Base-by-base conservation (phyloP, 1,140 invertebrate species). In the Drosophila parvula region DNA sequence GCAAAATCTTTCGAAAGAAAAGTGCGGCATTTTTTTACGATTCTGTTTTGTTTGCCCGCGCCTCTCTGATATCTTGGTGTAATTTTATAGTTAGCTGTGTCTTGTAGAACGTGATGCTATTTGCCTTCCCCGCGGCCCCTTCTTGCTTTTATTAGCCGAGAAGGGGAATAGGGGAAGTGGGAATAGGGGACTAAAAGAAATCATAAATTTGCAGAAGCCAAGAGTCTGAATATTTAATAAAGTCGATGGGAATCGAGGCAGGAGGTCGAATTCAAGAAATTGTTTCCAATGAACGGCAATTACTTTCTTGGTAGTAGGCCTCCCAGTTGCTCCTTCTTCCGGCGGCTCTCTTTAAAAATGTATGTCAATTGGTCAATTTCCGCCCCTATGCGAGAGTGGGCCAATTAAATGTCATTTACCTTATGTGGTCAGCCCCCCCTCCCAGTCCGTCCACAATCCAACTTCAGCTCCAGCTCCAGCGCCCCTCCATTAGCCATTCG, bases 301-400 rank as follows among this genome's bases (percentile, higher is more conserved):
- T 89, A 88, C 64, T 76, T 61, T 64, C 34, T 34, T 43, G 22
- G 22, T 22, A 40, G 14, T n/a, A 38, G 34, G 30, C 34, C 36
- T 22, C 30, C n/a, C 9, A 7, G 28, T 14, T 2, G 14, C 47
- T 44, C 27, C 47, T 30, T 30, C 47, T 53, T 41, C 60, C 40
- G 56, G 50, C 44, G 71, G 58, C 32, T 22, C 78, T 88, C 74
- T 89, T 88, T 88, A 88, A 88, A 88, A 88, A 88, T 88, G 84
- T 88, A 88, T 88, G 84, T 88, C 84, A 88, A 89, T 88, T 88
- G 83, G 83, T 89, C 84, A 88, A 84, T 88, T 89, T 89, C 84
- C 84, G 78, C 45, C 38, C 79, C 78, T 44, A 64, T 41, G 45
- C 68, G 73, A 81, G 53, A 69, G 60, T 67, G 67, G 73, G 84